phyloP scores from a whole-genome alignment of 2,888 invertebrate genomes.

The Achlya flavicornis region DNA sequence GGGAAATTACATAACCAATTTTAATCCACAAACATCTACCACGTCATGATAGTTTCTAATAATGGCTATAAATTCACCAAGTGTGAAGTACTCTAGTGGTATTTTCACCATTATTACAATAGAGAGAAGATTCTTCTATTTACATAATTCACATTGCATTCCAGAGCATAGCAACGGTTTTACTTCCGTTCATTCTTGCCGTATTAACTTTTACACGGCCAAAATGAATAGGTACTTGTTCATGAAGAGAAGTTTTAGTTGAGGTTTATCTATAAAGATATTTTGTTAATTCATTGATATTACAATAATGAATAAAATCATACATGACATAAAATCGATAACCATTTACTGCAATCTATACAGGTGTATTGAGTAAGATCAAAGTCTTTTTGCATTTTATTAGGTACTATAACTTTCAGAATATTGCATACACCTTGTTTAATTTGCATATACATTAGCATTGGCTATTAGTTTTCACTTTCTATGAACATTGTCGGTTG shows the following conservation, averaged over 20 bases:
- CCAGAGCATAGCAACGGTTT: slow-evolving; percentile 43
- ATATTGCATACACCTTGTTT: slow-evolving; percentile 30
- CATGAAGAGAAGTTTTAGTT: not conserved
- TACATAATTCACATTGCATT: slow-evolving; percentile 58
- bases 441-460: slow-evolving; percentile 39
- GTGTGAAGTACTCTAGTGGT: slow-evolving; percentile 19
- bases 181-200: slow-evolving; percentile 42
- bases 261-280: not conserved
- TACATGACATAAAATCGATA: not conserved
- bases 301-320: not conserved
- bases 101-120: slow-evolving; percentile 47
- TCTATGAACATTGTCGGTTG: slow-evolving; percentile 50
- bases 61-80: not conserved
- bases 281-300: not conserved
- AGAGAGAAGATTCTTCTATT: slow-evolving; percentile 52
- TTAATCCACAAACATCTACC: not conserved
- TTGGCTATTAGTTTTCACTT: slow-evolving; percentile 57
- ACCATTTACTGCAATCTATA: not conserved
- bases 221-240: slow-evolving; percentile 13
- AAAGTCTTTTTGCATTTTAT: not conserved
- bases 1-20: not conserved
- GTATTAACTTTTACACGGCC: slow-evolving; percentile 20
- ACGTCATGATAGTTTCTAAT: slow-evolving; percentile 1
- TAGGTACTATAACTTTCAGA: slow-evolving; percentile 1
- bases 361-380: not conserved